Percentiles rank a stretch among this genome's conserved stretches.
Conservation (phyloP, 2,888 invertebrate species). For the Papilio demoleus region DNA sequence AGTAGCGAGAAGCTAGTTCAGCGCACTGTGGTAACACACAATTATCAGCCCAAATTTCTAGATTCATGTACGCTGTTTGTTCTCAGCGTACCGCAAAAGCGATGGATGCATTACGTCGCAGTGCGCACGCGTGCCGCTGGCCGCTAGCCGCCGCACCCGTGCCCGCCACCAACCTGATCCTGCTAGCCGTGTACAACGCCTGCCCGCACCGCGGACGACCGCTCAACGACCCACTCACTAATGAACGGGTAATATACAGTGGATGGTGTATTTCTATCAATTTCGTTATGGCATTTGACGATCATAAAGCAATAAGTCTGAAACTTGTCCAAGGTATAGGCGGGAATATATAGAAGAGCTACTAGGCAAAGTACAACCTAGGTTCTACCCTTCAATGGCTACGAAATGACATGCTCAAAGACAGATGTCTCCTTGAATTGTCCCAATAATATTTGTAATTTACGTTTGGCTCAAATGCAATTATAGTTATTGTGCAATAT, state of each 20-base stretch:
- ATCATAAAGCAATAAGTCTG: no score
- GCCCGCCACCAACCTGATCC: conserved; percentile 69
- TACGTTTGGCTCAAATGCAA: neutral
- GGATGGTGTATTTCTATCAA: no score
- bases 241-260: conserved; percentile 65
- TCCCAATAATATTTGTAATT: neutral
- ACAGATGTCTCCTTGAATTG: neutral
- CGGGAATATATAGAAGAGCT: no score
- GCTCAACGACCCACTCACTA: conserved; percentile 56
- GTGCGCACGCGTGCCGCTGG: conserved; percentile 65
- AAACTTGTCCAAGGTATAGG: no score
- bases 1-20: no score
- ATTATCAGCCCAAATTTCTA: no score
- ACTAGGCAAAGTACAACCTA: no score
- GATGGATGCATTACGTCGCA: conserved; percentile 56
- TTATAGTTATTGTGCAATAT: conserved; percentile 8
- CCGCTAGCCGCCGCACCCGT: conserved; percentile 68
- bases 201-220: conserved; percentile 53
- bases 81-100: conserved; percentile 61
- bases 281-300: no score
- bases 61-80: no score
- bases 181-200: conserved; percentile 68
- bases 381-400: no score
- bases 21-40: no score
- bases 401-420: no score